phyloP scores from a whole-genome alignment of 2,113 vertebrate genomes.

The Pteronura brasiliensis region DNA sequence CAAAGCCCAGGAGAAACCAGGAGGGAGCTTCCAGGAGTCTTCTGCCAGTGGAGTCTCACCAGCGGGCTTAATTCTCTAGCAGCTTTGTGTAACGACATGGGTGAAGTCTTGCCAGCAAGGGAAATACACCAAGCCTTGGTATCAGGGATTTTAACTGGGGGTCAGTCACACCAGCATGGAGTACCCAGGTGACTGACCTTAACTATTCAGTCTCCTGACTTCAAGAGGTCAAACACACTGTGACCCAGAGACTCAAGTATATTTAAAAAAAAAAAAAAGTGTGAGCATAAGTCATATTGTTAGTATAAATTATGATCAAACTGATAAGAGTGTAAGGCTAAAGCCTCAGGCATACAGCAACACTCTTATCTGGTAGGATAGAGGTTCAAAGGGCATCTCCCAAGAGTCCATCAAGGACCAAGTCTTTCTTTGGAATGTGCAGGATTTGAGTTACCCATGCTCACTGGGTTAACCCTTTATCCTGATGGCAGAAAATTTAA shows the following conservation, averaged over 20 bases:
- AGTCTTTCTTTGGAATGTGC: not conserved
- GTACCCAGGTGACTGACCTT: not conserved
- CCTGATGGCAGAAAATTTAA: not conserved
- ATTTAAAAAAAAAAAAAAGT: not conserved
- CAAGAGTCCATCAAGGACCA: not conserved
- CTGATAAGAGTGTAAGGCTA: not conserved
- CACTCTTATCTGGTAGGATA: not conserved
- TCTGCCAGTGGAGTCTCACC: not conserved
- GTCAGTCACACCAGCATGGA: not conserved
- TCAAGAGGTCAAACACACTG: not conserved
- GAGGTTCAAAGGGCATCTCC: not conserved
- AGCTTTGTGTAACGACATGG: not conserved
- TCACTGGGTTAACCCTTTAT: not conserved
- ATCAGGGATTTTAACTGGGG: not conserved
- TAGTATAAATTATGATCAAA: not conserved
- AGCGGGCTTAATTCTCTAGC: not conserved
- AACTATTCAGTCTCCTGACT: not conserved
- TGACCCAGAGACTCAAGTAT: not conserved
- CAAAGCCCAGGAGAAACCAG: not conserved
- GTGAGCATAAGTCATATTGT: not conserved
- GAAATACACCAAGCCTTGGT: not conserved
- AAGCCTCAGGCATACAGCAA: not conserved
- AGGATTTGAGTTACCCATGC: not conserved
- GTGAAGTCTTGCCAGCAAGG: not conserved
- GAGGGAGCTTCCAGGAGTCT: not conserved